phyloP scores from a whole-genome alignment of 2,113 vertebrate genomes.

The Gymnarchus niloticus region DNA sequence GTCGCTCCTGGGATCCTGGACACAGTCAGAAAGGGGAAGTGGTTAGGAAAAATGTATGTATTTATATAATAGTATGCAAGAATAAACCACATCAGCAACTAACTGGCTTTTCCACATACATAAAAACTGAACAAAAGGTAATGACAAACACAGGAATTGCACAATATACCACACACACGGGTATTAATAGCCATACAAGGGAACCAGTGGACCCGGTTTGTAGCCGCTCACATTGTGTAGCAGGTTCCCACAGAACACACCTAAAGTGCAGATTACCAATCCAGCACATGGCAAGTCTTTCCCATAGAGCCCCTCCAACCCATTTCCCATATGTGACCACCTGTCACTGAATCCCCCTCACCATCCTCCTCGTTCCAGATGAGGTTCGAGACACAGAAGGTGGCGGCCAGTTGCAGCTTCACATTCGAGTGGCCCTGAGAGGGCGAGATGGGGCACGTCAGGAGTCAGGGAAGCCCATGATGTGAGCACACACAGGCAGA shows the following conservation, averaged over 20 bases:
- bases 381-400: conserved; percentile 95
- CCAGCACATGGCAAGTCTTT: not conserved
- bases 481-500: not conserved
- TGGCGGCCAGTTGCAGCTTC: conserved; percentile 94
- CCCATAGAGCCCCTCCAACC: not conserved
- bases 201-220: not conserved
- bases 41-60: not conserved
- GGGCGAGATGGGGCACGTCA: not conserved
- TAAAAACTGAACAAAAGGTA: not conserved
- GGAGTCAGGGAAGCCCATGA: not conserved
- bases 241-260: not conserved
- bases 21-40: conserved; percentile 21
- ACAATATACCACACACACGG: not conserved
- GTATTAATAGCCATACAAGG: not conserved
- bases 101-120: not conserved
- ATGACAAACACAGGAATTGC: not conserved
- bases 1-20: conserved; percentile 91
- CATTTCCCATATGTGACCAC: not conserved
- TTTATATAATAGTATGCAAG: not conserved
- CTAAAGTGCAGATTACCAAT: not conserved
- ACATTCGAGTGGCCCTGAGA: conserved; percentile 88
- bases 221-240: not conserved
- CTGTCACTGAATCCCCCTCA: conserved; percentile 53
- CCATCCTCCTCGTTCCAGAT: conserved; percentile 98
- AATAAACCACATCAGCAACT: not conserved